phyloP scores from a whole-genome alignment of 2,888 invertebrate genomes.

The Allygus modestus region DNA sequence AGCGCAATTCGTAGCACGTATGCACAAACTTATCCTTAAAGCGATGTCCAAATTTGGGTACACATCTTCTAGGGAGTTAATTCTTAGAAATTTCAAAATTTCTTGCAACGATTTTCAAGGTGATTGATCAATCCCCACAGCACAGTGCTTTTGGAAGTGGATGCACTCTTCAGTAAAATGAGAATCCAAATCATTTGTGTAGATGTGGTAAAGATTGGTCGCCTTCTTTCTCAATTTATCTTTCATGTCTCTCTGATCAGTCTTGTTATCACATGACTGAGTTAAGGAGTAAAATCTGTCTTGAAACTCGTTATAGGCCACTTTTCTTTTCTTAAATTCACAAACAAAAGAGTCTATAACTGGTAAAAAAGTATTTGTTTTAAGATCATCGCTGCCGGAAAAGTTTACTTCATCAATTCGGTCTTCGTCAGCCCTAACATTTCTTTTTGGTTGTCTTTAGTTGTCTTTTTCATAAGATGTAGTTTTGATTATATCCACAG shows the following conservation, averaged over 20 bases:
- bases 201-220: slow-evolving; percentile 29
- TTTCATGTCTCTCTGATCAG: slow-evolving; percentile 1
- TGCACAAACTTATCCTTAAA: slow-evolving; percentile 56
- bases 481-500: slow-evolving; percentile 45
- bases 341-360: slow-evolving; percentile 30
- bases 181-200: slow-evolving; percentile 35
- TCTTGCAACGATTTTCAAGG: slow-evolving; percentile 43
- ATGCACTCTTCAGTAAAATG: slow-evolving; percentile 47
- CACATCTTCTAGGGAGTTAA: slow-evolving; percentile 45
- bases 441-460: slow-evolving; percentile 43
- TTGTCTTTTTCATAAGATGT: slow-evolving; percentile 51
- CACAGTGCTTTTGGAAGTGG: slow-evolving; percentile 48
- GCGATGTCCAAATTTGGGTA: slow-evolving; percentile 57
- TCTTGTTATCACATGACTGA: slow-evolving; percentile 36
- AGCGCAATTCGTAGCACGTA: slow-evolving; percentile 47
- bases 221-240: slow-evolving; percentile 30
- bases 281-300: slow-evolving; percentile 49
- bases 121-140: slow-evolving; percentile 28
- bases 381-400: slow-evolving; percentile 51
- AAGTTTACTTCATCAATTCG: slow-evolving; percentile 52
- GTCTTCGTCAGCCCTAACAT: slow-evolving; percentile 54
- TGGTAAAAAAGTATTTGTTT: slow-evolving; percentile 51
- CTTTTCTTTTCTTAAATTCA: slow-evolving; percentile 48
- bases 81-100: slow-evolving; percentile 58
- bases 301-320: slow-evolving; percentile 38